Base-by-base conservation (phyloP, 2,113 vertebrate genomes). In the Campylorhamphus procurvoides region DNA sequence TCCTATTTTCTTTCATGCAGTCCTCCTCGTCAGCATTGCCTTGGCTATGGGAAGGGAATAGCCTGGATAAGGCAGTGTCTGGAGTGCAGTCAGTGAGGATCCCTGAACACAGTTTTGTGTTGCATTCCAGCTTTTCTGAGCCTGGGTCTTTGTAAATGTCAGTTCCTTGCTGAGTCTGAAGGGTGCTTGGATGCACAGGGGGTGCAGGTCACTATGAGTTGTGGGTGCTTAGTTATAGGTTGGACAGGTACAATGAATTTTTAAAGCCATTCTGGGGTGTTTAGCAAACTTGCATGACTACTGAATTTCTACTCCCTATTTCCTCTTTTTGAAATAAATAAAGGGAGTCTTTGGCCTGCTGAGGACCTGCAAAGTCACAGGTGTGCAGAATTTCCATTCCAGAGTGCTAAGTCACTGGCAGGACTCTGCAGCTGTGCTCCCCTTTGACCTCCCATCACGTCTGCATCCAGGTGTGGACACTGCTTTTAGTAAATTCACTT, bases 151-250 rank as follows among this genome's bases (percentile, higher is more conserved):
- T 25, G 62, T 52, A 69, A 63, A 40, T 29, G 17, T 64, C 0
- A 0, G 39, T 42, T 27, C 37, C 44, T 5, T 68, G 24, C 16
- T 14, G 28, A 82, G 18, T 67, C 47, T 71, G 27, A 39, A 14
- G 4, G 33, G 47, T 55, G 28, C 10, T 78, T 0, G 0, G 35
- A 23, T 78, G 12, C 3, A 6, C 37, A 25, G 14, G 7, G 18
- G 3, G 27, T 44, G n/a, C 53, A 69, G 49, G 22, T 18, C 29
- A 20, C 27, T 37, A 13, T 42, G 31, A 37, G 18, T 29, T 53
- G 17, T 22, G 37, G 14, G 12, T 9, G 3, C n/a, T 53, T 58
- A 69, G 31, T 4, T 47, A 7, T 33, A 44, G 12, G 47, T 6
- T 56, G 27, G 35, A 23, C 18, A 81, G 18, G 35, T 71, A 29